Percentiles rank a stretch among this genome's conserved stretches.
phyloP scores from a whole-genome alignment of 2,888 invertebrate species.

The Lepidonotus clava region DNA sequence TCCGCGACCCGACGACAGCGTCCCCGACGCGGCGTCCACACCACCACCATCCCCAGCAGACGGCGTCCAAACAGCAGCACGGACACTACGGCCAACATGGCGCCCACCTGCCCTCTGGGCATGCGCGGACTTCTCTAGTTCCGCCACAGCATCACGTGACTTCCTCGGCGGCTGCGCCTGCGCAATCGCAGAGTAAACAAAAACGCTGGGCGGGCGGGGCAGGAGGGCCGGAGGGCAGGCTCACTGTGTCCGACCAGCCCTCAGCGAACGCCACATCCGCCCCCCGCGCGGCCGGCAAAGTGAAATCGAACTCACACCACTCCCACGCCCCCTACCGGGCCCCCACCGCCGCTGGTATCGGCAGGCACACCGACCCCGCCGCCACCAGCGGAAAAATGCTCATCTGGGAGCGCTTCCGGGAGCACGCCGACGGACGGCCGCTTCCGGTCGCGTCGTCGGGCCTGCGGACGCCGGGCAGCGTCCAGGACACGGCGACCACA shows the following conservation, averaged over 20 bases:
- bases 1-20: background rate
- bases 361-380: background rate
- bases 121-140: slow-evolving; percentile 2
- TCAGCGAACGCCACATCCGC: background rate
- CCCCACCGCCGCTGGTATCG: background rate
- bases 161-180: background rate
- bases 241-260: background rate
- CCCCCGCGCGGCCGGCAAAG: background rate
- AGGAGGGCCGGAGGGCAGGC: background rate
- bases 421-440: slow-evolving; percentile 1
- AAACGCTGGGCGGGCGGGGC: background rate
- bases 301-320: background rate
- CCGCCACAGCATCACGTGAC: background rate
- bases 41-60: background rate
- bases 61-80: background rate
- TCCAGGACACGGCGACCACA: slow-evolving; percentile 33
- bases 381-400: slow-evolving; percentile 32
- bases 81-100: background rate
- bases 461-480: slow-evolving; percentile 11
- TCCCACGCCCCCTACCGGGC: background rate
- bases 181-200: background rate
- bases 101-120: too few species aligned
- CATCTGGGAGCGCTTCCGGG: slow-evolving; percentile 47
- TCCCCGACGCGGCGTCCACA: background rate
- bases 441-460: background rate